phyloP scores from a whole-genome alignment of 1,140 invertebrate species.

The Drosophila quadrilineata region DNA sequence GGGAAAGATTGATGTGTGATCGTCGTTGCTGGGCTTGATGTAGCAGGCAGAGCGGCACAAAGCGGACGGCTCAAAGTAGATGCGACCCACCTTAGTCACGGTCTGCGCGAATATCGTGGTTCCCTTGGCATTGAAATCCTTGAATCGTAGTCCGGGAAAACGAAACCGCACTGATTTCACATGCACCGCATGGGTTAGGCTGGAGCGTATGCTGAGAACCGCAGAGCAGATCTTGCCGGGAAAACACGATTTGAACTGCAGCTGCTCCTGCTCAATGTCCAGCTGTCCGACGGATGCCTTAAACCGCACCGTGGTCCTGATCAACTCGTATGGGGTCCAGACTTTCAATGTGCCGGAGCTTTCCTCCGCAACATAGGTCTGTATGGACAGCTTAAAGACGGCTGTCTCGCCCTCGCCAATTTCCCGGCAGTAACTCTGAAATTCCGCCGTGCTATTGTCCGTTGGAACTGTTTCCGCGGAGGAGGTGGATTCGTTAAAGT shows the following conservation, averaged over 20 bases:
- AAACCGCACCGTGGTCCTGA: constrained; percentile 85
- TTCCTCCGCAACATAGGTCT: constrained; percentile 87
- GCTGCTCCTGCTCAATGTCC: constrained; percentile 84
- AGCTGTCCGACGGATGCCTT: constrained; percentile 84
- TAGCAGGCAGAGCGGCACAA: constrained; percentile 90
- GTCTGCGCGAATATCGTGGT: constrained; percentile 78
- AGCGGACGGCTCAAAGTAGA: constrained; percentile 86
- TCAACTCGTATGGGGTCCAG: constrained; percentile 88
- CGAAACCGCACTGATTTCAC: constrained; percentile 82
- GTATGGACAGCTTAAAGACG: constrained; percentile 88
- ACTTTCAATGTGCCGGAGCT: constrained; percentile 88
- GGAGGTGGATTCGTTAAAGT: too few species aligned
- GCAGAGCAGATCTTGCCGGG: constrained; percentile 90
- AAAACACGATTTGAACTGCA: constrained; percentile 91
- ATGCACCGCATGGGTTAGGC: constrained; percentile 88
- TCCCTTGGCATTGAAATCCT: constrained; percentile 82
- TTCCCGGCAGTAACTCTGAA: constrained; percentile 45
- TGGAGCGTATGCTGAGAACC: constrained; percentile 88
- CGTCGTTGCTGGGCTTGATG: constrained; percentile 74
- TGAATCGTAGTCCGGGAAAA: constrained; percentile 57
- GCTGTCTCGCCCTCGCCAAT: constrained; percentile 81
- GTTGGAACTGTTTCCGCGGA: too few species aligned
- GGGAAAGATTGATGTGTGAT: constrained; percentile 22
- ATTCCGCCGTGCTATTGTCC: constrained; percentile 32
- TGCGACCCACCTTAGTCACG: constrained; percentile 82